Base-by-base conservation (phyloP, 2,113 vertebrate species). In the Pitta sordida region DNA sequence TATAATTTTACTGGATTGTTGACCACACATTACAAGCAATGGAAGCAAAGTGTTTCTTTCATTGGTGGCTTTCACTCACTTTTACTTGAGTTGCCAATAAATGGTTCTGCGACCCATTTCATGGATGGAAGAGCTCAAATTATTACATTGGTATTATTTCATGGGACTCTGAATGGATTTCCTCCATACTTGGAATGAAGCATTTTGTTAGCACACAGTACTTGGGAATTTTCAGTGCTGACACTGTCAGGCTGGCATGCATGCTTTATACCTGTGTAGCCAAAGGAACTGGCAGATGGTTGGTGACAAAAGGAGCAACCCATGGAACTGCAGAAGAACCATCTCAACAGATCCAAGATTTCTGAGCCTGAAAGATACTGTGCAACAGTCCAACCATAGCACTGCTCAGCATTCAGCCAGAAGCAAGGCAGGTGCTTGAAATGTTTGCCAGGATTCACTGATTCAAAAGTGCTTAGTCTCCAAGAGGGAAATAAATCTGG, bases 341-440 rank as follows among this genome's bases (percentile, higher is more conserved):
- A 14, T 36, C 34, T 59, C 56, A 86, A 85, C 74, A 62, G 88
- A 83, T 65, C 19, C 62, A 74, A 88, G 78, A 70, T 70, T 90
- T 73, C 32, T 23, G 76, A 91, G 90, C 46, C 91, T 84, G 53
- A 75, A 80, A 88, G 62, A 82, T 16, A 73, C 43, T 26, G 17
- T 26, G 30, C 32, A 89, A 73, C 70, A 91, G 34, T 78, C 39
- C 75, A 93, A 76, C 37, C 1, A 0, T 71, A 69, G 24, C 41
- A 64, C 48, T 48, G 70, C 64, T 83, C 48, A 95, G 65, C 69
- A 60, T 88, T 83, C 78, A 79, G 90, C 86, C 88, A 95, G 86
- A 86, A 86, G 70, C 76, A 93, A 93, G 79, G 81, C 87, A 95
- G 93, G 90, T 95, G 88, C 82, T 93, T 69, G 34, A 77, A 73